A percentile compares a stretch with the other conserved stretches of the same genome.
phyloP scores from a whole-genome alignment of 1,140 invertebrate species.

The Tenebrio molitor region DNA sequence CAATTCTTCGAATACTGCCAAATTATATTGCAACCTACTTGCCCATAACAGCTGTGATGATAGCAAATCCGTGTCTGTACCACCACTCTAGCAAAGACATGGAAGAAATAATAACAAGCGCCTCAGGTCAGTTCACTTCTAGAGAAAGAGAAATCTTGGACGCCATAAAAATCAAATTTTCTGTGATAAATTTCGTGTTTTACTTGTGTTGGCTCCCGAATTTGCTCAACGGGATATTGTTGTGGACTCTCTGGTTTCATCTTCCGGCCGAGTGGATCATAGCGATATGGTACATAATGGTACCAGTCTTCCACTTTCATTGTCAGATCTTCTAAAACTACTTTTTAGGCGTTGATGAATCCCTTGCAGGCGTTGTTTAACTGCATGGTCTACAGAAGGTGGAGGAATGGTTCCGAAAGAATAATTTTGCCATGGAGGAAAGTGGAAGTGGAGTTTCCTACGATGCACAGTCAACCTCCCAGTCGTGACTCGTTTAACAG shows the following conservation, averaged over 20 bases:
- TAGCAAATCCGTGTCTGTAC: slow-evolving; percentile 82
- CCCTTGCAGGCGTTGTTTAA: slow-evolving; percentile 87
- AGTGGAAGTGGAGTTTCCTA: slow-evolving; percentile 34
- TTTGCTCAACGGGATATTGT: slow-evolving; percentile 79
- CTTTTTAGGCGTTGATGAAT: slow-evolving; percentile 81
- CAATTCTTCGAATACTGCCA: slow-evolving; percentile 78
- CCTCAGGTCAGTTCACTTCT: slow-evolving; percentile 76
- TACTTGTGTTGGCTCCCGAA: slow-evolving; percentile 88
- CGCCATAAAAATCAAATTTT: slow-evolving; percentile 80
- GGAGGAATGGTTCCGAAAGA: slow-evolving; percentile 69
- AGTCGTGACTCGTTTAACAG: background rate
- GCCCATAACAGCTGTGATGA: slow-evolving; percentile 80
- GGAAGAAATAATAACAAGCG: slow-evolving; percentile 73
- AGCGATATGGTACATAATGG: slow-evolving; percentile 85
- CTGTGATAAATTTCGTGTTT: slow-evolving; percentile 81
- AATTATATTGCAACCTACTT: slow-evolving; percentile 84
- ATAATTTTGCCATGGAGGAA: slow-evolving; percentile 62
- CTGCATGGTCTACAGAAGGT: slow-evolving; percentile 81
- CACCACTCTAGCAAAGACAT: slow-evolving; percentile 75
- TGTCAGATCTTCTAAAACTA: no score
- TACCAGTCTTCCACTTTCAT: slow-evolving; percentile 65
- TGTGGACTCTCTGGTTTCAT: slow-evolving; percentile 83
- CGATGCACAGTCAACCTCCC: background rate
- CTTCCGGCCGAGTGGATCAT: slow-evolving; percentile 78
- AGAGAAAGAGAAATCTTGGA: slow-evolving; percentile 80